Percentiles rank a stretch among this genome's conserved stretches.
Evolutionary conservation across 2,113 vertebrate genomes (phyloP).

Genomic region (Opisthocomus hoazin): DNA sequence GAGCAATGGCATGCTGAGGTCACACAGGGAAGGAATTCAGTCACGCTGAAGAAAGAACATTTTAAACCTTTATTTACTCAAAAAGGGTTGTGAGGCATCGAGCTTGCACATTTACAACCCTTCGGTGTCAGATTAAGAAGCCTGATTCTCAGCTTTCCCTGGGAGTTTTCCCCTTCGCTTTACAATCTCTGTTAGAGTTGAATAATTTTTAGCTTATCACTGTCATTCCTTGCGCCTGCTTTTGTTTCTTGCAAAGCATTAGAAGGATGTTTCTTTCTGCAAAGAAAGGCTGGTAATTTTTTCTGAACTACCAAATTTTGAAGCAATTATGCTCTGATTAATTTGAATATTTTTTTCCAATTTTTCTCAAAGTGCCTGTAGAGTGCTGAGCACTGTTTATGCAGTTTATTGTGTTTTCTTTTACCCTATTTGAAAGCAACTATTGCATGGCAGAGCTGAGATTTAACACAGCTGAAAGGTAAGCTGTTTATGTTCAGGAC

Average conservation of each 20-base stretch:
- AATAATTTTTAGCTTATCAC: slow-evolving; percentile 8
- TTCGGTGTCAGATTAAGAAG: slow-evolving; percentile 15
- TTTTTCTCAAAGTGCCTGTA: not conserved
- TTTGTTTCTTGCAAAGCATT: not conserved
- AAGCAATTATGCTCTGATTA: not conserved
- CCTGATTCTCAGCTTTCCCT: slow-evolving; percentile 2
- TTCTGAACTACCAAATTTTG: not conserved
- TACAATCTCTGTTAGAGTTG: not conserved
- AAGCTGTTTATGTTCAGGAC: not conserved
- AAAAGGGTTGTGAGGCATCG: slow-evolving; percentile 36
- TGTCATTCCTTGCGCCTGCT: slow-evolving; percentile 12
- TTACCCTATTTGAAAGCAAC: not conserved
- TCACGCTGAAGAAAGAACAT: slow-evolving; percentile 26
- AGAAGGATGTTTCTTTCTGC: not conserved
- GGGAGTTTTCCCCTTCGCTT: slow-evolving; percentile 4
- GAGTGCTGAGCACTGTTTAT: not conserved
- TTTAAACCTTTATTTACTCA: slow-evolving; percentile 58
- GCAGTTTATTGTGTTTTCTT: not conserved
- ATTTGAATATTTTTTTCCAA: not conserved
- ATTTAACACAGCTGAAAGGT: not conserved
- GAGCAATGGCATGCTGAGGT: slow-evolving; percentile 61
- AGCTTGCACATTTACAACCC: slow-evolving; percentile 30
- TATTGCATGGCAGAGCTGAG: not conserved
- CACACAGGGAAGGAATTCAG: slow-evolving; percentile 54
- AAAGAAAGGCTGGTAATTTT: not conserved